Base-by-base conservation (phyloP, 2,113 vertebrate species). In the Oriolus oriolus region DNA sequence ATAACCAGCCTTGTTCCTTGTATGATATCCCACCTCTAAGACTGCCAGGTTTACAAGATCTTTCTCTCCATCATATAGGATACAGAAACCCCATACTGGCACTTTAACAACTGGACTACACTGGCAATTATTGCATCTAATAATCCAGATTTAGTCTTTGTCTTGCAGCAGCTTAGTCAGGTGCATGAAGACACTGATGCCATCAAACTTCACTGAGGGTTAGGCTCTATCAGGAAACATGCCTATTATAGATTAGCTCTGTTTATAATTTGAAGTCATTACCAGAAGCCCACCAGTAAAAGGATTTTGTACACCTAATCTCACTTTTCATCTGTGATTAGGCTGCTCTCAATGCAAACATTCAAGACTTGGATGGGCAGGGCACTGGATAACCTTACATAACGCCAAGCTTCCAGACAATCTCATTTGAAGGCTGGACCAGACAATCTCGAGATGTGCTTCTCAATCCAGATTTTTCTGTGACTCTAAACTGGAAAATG, bases 101-200 rank as follows among this genome's bases (percentile, higher is more conserved):
- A 56, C 41, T 76, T 50, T 33, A 84, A 83, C 17, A 68, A 45
- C 6, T 66, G 47, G 69, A 56, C 13, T 66, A 63, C 6, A 78
- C 8, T 13, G 21, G 22, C 33, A 87, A 65, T 44, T 77, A 54
- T 10, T 68, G 13, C 18, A 70, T 31, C 8, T 63, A 70, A 78
- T 30, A 77, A 70, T 69, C 22, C 75, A 37, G 33, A 64, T 35
- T 56, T 31, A 89, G 22, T n/a, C 35, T 63, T 65, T 65, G 7
- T 28, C 28, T 78, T 71, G 47, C 27, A 78, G 56, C 30, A 92
- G 9, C 14, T 84, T 31, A 30, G 24, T 53, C 20, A 79, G 9
- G 10, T 41, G 15, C 30, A 52, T 11, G 56, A 74, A 45, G 39
- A 57, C n/a, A 73, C 2, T 0, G 0, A 54, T 31, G 35, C 27